Conservation (phyloP, 2,113 vertebrate genomes). For the Danionella cerebrum region DNA sequence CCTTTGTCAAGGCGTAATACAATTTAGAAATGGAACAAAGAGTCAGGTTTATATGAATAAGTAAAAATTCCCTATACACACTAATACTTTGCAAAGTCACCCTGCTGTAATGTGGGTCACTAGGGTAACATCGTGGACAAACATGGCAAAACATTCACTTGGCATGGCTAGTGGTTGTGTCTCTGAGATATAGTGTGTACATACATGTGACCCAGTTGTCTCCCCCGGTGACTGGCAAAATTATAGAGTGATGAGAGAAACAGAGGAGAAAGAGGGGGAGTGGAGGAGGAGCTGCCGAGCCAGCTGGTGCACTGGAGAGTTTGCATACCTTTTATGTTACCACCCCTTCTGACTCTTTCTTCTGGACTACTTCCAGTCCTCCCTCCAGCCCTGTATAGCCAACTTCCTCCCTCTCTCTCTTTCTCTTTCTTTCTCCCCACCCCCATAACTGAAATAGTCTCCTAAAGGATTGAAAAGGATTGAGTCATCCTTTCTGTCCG, state of each 20-base stretch:
- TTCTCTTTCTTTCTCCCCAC: conserved; percentile 14
- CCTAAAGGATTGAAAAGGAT: conserved; percentile 27
- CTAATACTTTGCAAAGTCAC: no score
- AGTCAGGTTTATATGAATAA: no score
- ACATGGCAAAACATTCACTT: neutral
- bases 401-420: conserved; percentile 4
- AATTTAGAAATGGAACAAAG: no score
- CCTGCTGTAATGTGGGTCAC: neutral
- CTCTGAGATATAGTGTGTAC: neutral
- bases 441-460: conserved; percentile 26
- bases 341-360: conserved; percentile 21
- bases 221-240: conserved; percentile 11
- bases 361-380: neutral
- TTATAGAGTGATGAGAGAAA: conserved; percentile 24
- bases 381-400: conserved; percentile 14
- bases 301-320: conserved; percentile 38
- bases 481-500: conserved; percentile 35
- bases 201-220: conserved; percentile 2
- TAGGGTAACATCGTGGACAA: neutral
- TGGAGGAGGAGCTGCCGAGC: neutral
- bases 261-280: conserved; percentile 11
- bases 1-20: no score
- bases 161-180: neutral
- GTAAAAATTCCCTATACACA: no score
- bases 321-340: conserved; percentile 38